Conservation (phyloP, 2,797 vertebrate species). For the Vespertilio murinus region DNA sequence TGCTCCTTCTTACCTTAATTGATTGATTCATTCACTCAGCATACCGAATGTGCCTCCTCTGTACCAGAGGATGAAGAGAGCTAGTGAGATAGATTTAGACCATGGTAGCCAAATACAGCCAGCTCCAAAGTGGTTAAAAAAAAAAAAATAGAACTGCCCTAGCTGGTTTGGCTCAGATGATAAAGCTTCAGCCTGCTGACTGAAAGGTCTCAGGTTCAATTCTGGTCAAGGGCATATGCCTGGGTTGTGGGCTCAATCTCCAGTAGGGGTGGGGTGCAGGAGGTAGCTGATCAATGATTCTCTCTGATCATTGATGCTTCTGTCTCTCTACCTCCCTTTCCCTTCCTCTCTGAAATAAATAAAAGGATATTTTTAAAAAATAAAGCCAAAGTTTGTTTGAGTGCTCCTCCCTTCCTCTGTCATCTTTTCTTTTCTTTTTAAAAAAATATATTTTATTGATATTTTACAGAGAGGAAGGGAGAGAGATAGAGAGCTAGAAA, state of each 20-base stretch:
- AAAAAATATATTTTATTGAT: no score
- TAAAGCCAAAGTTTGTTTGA: no score
- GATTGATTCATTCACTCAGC: not conserved
- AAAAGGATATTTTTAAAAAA: no score
- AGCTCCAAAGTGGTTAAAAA: not conserved
- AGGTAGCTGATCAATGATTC: not conserved
- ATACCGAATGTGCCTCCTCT: not conserved
- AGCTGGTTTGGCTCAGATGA: not conserved
- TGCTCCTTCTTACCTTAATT: constrained; percentile 23
- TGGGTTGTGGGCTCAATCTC: not conserved
- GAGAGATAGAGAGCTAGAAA: no score
- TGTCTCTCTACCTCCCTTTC: no score
- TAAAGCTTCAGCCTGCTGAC: no score
- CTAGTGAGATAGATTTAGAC: not conserved
- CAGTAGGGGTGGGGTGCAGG: not conserved
- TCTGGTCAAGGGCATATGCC: no score
- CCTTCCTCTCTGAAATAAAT: no score
- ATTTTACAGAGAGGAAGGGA: no score
- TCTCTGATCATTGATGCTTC: not conserved
- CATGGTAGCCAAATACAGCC: not conserved
- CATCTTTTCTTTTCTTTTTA: no score
- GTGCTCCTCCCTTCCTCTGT: no score
- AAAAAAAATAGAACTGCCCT: not conserved
- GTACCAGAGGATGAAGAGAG: not conserved
- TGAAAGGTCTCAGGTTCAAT: no score